A percentile compares a stretch with the other conserved stretches of the same genome.
phyloP scores from a whole-genome alignment of 2,888 invertebrate species.

The Calameuta filiformis region DNA sequence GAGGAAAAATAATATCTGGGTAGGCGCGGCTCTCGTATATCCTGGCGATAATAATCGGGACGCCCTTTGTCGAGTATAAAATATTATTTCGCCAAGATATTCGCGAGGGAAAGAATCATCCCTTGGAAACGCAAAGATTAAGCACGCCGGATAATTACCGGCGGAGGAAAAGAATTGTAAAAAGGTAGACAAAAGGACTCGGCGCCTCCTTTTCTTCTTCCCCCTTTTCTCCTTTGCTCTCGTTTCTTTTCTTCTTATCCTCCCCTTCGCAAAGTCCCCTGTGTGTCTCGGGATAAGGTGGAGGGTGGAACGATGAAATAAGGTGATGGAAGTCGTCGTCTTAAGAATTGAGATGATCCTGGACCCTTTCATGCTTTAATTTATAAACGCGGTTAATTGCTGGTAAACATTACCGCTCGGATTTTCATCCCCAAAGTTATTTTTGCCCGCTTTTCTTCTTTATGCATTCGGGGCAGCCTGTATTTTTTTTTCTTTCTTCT shows the following conservation, averaged over 20 bases:
- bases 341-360: neutral
- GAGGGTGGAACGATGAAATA: neutral
- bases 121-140: conserved; percentile 48
- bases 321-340: conserved; percentile 1
- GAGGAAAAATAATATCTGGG: neutral
- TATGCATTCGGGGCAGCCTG: neutral
- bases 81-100: conserved; percentile 56
- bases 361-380: conserved; percentile 32
- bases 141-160: conserved; percentile 59
- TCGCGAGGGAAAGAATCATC: neutral
- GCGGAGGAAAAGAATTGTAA: conserved; percentile 52
- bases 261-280: conserved; percentile 5
- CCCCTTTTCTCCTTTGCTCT: conserved; percentile 27
- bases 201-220: conserved; percentile 36
- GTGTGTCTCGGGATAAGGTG: neutral
- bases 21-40: conserved; percentile 1
- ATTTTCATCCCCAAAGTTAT: neutral
- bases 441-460: neutral
- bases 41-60: conserved; percentile 56
- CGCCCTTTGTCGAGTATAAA: conserved; percentile 58
- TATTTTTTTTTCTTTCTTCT: conserved; percentile 9
- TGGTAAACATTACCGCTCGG: conserved; percentile 44
- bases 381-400: conserved; percentile 52
- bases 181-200: conserved; percentile 56
- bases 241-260: conserved; percentile 11